These are phyloP conservation scores for Teleiodes luculella DNA, from an alignment of 2,888 invertebrate species.

Conservation along the genomic window DNA sequence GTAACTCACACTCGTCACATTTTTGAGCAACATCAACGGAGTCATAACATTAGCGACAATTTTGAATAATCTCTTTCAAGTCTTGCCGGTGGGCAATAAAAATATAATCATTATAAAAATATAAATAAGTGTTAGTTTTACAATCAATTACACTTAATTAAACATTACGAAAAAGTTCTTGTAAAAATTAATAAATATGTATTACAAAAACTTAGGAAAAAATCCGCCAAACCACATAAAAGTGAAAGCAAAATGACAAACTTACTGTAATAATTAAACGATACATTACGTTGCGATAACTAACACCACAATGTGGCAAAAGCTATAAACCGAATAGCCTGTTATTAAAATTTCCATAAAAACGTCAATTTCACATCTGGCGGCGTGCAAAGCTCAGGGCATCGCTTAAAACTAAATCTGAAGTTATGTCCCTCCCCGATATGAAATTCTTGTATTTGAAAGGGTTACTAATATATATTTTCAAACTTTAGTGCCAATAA, in stretches of 20 bases:
- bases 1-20: slow-evolving; percentile 25
- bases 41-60: neutral
- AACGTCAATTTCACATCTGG: slow-evolving; percentile 57
- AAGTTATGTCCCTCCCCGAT: slow-evolving; percentile 58
- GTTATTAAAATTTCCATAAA: slow-evolving; percentile 62
- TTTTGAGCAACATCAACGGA: neutral
- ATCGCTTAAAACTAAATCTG: slow-evolving; percentile 63
- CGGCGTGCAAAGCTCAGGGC: slow-evolving; percentile 46
- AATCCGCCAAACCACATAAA: no score
- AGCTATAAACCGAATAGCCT: slow-evolving; percentile 55
- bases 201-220: no score
- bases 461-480: slow-evolving; percentile 70
- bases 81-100: no score
- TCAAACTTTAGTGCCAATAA: slow-evolving; percentile 72
- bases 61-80: neutral
- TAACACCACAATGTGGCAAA: slow-evolving; percentile 53
- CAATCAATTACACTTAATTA: no score
- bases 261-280: no score
- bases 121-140: no score
- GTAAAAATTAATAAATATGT: no score
- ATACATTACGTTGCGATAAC: no score
- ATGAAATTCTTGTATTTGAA: slow-evolving; percentile 60
- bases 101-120: no score
- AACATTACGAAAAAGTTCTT: no score
- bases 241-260: no score